These are phyloP conservation scores for Kuschelorhynchus macadamiae DNA, from an alignment of 2,888 invertebrate genomes.

Conservation along the genomic window DNA sequence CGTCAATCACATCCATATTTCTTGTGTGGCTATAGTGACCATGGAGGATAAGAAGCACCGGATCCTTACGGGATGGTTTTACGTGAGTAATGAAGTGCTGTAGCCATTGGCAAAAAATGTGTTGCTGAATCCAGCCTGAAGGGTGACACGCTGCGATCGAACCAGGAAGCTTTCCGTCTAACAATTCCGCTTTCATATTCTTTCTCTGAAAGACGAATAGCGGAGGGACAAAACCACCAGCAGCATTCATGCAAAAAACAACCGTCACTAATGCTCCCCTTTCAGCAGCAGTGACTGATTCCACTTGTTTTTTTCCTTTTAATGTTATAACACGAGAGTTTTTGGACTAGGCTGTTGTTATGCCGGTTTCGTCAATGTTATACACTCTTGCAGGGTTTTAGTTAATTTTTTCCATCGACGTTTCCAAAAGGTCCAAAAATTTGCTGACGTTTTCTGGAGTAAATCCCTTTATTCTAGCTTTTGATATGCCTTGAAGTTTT, in stretches of 20 bases:
- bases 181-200: conserved; percentile 58
- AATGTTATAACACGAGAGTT: conserved; percentile 50
- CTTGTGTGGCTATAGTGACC: not conserved
- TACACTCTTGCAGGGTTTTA: conserved; percentile 49
- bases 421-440: conserved; percentile 57
- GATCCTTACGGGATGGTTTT: conserved; percentile 27
- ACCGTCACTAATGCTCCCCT: conserved; percentile 44
- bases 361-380: conserved; percentile 54
- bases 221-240: conserved; percentile 42
- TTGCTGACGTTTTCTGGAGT: conserved; percentile 34
- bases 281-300: conserved; percentile 51
- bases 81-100: conserved; percentile 41
- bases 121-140: conserved; percentile 39
- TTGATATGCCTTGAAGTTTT: conserved; percentile 2
- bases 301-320: conserved; percentile 57
- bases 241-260: conserved; percentile 44
- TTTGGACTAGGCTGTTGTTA: conserved; percentile 4
- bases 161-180: conserved; percentile 59
- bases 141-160: conserved; percentile 53
- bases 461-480: conserved; percentile 14
- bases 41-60: not conserved
- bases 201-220: conserved; percentile 40
- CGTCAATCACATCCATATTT: conserved; percentile 22
- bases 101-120: conserved; percentile 50
- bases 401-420: conserved; percentile 53